These are phyloP conservation scores for Macropodus opercularis DNA, from an alignment of 2,797 vertebrate genomes.

Conservation along the genomic window DNA sequence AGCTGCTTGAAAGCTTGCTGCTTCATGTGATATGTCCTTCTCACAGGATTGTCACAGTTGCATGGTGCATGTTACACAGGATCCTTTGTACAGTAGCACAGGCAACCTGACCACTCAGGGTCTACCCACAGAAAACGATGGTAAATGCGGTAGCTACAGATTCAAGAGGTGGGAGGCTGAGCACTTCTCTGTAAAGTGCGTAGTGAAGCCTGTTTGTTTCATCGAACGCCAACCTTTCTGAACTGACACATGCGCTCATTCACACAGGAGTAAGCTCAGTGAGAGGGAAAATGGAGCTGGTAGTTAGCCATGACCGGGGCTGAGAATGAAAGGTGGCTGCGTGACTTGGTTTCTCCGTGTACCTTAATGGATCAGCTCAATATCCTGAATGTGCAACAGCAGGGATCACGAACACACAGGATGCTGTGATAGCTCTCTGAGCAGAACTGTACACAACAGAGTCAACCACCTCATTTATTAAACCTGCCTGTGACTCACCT, in stretches of 20 bases:
- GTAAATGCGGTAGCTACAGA: slow-evolving; percentile 33
- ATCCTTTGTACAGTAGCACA: slow-evolving; percentile 10
- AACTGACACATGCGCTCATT: slow-evolving; percentile 31
- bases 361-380: slow-evolving; percentile 22
- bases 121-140: slow-evolving; percentile 2
- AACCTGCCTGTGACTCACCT: slow-evolving; percentile 18
- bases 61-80: slow-evolving; percentile 14
- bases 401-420: slow-evolving; percentile 8
- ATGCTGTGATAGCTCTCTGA: slow-evolving; percentile 24
- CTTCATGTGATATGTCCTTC: background rate
- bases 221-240: slow-evolving; percentile 46
- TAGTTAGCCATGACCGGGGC: slow-evolving; percentile 22
- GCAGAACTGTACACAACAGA: slow-evolving; percentile 16
- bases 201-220: slow-evolving; percentile 46
- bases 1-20: too few species aligned
- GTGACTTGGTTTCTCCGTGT: slow-evolving; percentile 12
- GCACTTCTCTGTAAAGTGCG: slow-evolving; percentile 35
- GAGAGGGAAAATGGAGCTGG: slow-evolving; percentile 21
- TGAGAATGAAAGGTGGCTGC: slow-evolving; percentile 21
- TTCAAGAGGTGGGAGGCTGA: slow-evolving; percentile 41
- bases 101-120: background rate
- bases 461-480: slow-evolving; percentile 20
- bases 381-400: slow-evolving; percentile 16
- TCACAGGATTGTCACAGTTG: slow-evolving; percentile 27
- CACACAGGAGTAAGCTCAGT: slow-evolving; percentile 25